A percentile compares a stretch with the other conserved stretches of the same genome.
phyloP scores from a whole-genome alignment of 2,888 invertebrate species.

The Epirrita christyi region DNA sequence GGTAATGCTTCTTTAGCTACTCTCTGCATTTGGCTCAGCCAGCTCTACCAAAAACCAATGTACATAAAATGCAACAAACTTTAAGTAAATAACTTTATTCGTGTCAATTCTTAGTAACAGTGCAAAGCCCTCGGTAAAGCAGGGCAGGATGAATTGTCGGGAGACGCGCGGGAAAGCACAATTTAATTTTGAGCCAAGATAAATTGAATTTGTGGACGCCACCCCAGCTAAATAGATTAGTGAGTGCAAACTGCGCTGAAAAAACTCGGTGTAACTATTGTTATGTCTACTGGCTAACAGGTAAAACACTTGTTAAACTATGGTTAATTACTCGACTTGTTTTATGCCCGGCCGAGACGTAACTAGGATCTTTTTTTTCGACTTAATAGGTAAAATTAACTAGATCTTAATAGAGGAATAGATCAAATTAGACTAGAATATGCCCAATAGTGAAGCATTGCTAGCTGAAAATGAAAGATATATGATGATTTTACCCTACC shows the following conservation, averaged over 20 bases:
- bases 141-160: conserved; percentile 42
- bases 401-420: no score
- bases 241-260: conserved; percentile 18
- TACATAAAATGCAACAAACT: neutral
- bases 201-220: conserved; percentile 50
- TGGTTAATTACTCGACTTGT: no score
- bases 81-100: neutral
- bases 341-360: no score
- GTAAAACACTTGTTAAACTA: neutral
- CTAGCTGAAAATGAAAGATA: no score
- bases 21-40: no score
- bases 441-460: no score
- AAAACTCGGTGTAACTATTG: conserved; percentile 5
- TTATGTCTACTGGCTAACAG: conserved; percentile 5
- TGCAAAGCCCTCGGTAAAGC: conserved; percentile 5
- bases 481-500: no score
- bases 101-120: neutral
- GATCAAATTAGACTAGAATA: no score
- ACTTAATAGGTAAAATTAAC: no score
- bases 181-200: conserved; percentile 54
- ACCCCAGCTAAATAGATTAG: conserved; percentile 49
- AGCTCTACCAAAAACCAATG: no score
- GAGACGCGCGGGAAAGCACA: conserved; percentile 36
- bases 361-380: no score
- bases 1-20: no score